These are phyloP conservation scores for Idaea aversata DNA, from an alignment of 2,888 invertebrate species.

Conservation along the genomic window DNA sequence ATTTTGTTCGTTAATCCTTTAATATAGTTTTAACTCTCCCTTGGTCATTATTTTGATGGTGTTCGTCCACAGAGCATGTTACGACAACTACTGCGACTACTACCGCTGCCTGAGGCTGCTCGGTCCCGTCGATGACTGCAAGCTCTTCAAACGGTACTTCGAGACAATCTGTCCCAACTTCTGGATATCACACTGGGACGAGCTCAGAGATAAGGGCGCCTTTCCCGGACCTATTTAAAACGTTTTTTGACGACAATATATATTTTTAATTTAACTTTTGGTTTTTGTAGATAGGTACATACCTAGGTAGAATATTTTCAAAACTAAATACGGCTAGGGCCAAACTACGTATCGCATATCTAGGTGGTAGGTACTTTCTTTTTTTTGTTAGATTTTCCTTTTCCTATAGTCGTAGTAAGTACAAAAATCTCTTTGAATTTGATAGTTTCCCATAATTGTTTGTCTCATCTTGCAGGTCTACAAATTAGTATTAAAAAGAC, in stretches of 20 bases:
- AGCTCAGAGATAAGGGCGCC: constrained; percentile 60
- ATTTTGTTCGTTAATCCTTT: too few relatives aligned
- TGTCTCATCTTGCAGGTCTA: too few relatives aligned
- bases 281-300: neutral
- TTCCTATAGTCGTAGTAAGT: too few relatives aligned
- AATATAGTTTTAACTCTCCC: too few relatives aligned
- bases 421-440: neutral
- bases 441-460: constrained; percentile 8
- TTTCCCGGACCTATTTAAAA: constrained; percentile 65
- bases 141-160: constrained; percentile 71
- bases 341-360: too few relatives aligned
- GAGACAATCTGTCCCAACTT: constrained; percentile 71
- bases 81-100: constrained; percentile 70
- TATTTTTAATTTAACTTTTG: constrained; percentile 6
- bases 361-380: too few relatives aligned
- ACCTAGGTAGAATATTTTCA: neutral
- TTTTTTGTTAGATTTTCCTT: too few relatives aligned
- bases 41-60: too few relatives aligned
- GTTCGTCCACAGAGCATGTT: constrained; percentile 57
- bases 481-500: neutral
- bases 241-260: constrained; percentile 16
- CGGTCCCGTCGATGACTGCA: constrained; percentile 66
- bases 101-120: constrained; percentile 62
- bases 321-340: too few relatives aligned
- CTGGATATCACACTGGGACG: constrained; percentile 72